Evolutionary conservation across 2,797 vertebrate genomes (phyloP).

Genomic region (Hipposideros larvatus): DNA sequence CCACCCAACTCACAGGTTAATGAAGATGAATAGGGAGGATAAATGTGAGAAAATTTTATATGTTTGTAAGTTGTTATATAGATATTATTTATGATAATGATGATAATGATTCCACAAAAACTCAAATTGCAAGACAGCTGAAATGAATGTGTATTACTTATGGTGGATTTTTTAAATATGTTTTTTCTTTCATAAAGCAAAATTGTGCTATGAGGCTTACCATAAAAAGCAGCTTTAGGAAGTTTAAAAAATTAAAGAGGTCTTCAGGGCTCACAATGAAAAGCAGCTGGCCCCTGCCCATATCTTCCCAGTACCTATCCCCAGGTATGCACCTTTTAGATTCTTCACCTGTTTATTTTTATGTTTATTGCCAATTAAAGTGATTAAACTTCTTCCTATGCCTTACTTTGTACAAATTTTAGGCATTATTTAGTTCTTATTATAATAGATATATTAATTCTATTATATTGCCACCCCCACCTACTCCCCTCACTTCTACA

Average conservation of each 20-base stretch:
- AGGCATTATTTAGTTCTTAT: not conserved
- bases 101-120: not conserved
- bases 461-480: not conserved
- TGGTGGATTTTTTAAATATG: not conserved
- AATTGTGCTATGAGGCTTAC: not conserved
- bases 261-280: not conserved
- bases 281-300: not conserved
- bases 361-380: not conserved
- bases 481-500: not conserved
- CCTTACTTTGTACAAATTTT: not conserved
- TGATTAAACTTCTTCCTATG: not conserved
- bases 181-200: conserved; percentile 9
- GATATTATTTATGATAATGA: not conserved
- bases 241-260: not conserved
- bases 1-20: not conserved
- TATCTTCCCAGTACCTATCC: not conserved
- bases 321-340: not conserved
- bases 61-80: not conserved
- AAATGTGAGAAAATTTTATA: not conserved
- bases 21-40: not conserved
- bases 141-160: conserved; percentile 14
- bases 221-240: not conserved
- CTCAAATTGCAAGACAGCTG: not conserved
- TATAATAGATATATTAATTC: not conserved
- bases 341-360: not conserved